Evolutionary conservation across 2,888 invertebrate species (phyloP), one percentile per base, ranked within the genome.

Genomic region (Noctua comes): DNA sequence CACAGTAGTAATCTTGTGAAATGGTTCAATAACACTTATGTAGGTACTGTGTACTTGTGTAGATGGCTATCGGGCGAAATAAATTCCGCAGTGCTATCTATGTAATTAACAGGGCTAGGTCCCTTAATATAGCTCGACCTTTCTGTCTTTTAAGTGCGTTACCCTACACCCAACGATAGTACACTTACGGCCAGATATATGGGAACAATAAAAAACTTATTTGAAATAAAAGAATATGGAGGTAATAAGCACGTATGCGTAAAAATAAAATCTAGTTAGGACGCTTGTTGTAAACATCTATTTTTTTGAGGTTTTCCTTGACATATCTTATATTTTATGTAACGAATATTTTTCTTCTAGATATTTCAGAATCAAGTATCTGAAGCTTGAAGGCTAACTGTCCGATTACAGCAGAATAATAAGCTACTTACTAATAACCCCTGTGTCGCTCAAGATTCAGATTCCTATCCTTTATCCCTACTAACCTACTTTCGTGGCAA

Each of bases 21-120:
- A 90, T 83, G 86, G 79, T 73, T 82, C 85, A 88, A 89, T 91
- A 90, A 91, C 89, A 90, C 90, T 89, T 88, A 90, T 88, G 88
- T 88, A 75, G 43, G 66, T 43, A n/a, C 66, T 43, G 80, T 77
- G 57, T 57, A 57, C 57, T 57, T 57, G 57, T 27, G 83, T 80
- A 84, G 85, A 90, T 87, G 80, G 80, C 82, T 80, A 89, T 88
- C 87, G 82, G 79, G 71, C 36, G 77, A 85, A 88, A 91, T 91
- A 91, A 90, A 91, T 90, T 91, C 83, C 82, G 65, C 71, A 79
- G 83, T 85, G 76, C 88, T 88, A 89, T 90, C 89, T 82, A 65
- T 73, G 89, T 88, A 90, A 91, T 91, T 90, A 91, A 90, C 84
- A 86, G 86, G 86, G 86, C 87, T 86, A 87, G 86, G 83, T 71